These are phyloP conservation scores for Aegypius monachus DNA, from an alignment of 2,113 vertebrate species.

Conservation along the genomic window DNA sequence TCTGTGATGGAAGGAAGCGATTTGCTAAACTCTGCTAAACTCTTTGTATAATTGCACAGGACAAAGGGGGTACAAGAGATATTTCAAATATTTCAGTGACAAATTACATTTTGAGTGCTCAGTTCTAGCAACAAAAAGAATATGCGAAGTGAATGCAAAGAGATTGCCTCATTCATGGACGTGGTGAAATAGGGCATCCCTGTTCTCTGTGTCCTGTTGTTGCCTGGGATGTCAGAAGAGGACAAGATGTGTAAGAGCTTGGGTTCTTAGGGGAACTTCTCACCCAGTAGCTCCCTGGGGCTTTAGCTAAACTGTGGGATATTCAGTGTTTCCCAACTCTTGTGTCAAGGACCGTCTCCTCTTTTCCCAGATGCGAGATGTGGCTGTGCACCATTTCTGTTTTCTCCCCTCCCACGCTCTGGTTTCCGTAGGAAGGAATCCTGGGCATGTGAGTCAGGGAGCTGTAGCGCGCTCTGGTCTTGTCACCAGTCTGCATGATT, in stretches of 20 bases:
- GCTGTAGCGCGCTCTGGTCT: accelerated
- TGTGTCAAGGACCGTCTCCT: neutral
- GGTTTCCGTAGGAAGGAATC: conserved; percentile 37
- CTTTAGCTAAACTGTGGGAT: conserved; percentile 40
- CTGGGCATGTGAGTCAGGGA: conserved; percentile 47
- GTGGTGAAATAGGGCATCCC: neutral
- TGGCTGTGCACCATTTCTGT: neutral
- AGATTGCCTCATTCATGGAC: neutral
- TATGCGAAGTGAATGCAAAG: neutral
- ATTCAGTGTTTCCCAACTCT: neutral
- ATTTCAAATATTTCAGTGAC: neutral
- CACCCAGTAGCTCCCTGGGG: conserved; percentile 6
- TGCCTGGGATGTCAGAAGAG: neutral
- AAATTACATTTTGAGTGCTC: neutral
- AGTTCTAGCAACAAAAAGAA: neutral
- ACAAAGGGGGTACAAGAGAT: neutral
- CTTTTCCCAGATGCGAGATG: conserved; percentile 20
- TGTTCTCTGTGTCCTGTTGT: neutral
- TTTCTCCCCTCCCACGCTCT: conserved; percentile 38
- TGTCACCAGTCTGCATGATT: conserved; percentile 21
- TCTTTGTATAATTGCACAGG: neutral
- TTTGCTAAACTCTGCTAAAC: neutral
- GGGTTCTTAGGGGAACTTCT: neutral
- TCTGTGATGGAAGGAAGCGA: neutral
- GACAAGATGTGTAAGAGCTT: neutral